These are phyloP conservation scores for Fukomys damarensis DNA, from an alignment of 2,113 vertebrate genomes.

Conservation along the genomic window DNA sequence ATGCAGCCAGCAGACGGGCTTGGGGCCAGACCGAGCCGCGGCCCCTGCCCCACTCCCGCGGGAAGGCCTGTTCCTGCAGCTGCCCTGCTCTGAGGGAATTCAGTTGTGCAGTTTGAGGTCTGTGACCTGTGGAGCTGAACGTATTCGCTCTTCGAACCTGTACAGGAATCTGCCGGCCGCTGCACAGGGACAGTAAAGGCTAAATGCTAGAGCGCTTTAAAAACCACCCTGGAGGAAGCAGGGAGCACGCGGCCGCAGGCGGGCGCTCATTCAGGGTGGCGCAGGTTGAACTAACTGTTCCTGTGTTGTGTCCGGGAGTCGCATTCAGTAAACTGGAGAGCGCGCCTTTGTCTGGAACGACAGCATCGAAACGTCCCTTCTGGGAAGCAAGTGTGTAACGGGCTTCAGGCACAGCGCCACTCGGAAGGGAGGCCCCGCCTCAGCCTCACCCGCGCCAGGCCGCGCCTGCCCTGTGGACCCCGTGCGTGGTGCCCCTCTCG, in stretches of 20 bases:
- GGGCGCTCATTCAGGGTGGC: too few species aligned
- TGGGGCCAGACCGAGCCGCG: too few species aligned
- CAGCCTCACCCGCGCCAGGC: too few species aligned
- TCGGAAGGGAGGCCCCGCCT: background rate
- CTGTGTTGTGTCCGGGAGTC: too few species aligned
- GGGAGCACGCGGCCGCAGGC: too few species aligned
- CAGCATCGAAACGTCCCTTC: background rate
- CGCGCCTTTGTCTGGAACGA: background rate
- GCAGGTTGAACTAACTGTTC: too few species aligned
- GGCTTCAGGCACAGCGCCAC: background rate
- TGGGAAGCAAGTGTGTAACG: background rate
- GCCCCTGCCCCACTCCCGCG: fast-evolving
- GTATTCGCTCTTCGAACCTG: background rate
- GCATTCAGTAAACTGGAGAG: background rate
- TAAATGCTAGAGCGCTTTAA: background rate
- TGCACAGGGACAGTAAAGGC: background rate
- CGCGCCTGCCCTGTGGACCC: background rate
- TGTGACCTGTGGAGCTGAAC: background rate
- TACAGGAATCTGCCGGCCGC: background rate
- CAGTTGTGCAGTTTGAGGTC: background rate
- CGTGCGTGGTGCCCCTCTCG: background rate
- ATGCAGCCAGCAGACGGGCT: too few species aligned
- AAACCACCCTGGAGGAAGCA: background rate
- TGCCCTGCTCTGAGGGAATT: background rate
- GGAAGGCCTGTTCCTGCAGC: background rate